A percentile compares a stretch with the other conserved stretches of the same genome.
Evolutionary conservation across 2,113 vertebrate species (phyloP).

Genomic region (Pycnonotus jocosus): DNA sequence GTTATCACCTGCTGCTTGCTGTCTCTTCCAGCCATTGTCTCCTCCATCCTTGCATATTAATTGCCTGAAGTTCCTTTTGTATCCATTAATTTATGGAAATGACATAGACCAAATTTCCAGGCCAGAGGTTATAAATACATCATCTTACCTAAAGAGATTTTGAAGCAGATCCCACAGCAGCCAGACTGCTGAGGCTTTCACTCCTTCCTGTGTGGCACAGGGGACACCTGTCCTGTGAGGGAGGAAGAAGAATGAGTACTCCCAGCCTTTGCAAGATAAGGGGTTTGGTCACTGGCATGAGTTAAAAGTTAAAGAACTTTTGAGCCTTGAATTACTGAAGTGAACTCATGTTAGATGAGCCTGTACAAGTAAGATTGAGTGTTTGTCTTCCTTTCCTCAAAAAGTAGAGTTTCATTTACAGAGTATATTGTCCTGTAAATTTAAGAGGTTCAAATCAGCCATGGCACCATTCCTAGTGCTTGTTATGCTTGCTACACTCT

Average conservation of each 20-base stretch:
- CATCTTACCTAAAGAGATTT: not conserved
- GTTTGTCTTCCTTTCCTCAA: not conserved
- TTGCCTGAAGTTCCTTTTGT: not conserved
- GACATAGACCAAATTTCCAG: not conserved
- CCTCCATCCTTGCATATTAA: not conserved
- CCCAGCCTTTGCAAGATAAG: not conserved
- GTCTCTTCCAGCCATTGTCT: not conserved
- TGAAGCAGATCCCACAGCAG: not conserved
- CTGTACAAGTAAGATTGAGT: not conserved
- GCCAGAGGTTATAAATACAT: not conserved
- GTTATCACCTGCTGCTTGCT: not conserved
- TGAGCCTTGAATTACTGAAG: not conserved
- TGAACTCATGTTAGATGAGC: not conserved
- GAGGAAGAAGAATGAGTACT: not conserved
- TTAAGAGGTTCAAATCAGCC: not conserved
- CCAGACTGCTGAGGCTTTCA: not conserved
- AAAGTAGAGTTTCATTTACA: not conserved
- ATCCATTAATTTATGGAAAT: not conserved
- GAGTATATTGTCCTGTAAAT: not conserved
- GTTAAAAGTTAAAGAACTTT: not conserved
- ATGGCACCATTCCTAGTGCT: not conserved
- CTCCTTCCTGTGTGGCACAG: not conserved
- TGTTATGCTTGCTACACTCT: not conserved
- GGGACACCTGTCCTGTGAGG: fast-evolving
- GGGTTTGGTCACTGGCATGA: fast-evolving